Evolutionary conservation across 1,140 invertebrate species (phyloP).

Genomic region (Drosophila nikananu): DNA sequence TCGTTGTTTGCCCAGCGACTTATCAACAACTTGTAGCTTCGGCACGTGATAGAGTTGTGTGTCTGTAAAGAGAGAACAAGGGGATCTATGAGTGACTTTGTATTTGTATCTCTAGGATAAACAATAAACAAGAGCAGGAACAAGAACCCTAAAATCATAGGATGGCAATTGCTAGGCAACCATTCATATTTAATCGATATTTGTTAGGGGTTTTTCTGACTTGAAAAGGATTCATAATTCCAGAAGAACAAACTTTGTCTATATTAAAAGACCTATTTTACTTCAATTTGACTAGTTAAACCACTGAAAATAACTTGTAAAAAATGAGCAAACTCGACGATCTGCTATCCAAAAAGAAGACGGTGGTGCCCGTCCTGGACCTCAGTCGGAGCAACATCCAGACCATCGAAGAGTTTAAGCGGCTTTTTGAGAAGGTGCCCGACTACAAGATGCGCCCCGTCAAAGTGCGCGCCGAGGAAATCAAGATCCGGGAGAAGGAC

Average conservation of each 20-base stretch:
- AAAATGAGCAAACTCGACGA: constrained; percentile 91
- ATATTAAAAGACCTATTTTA: too few species aligned
- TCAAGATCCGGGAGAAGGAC: constrained; percentile 89
- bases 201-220: not conserved
- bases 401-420: constrained; percentile 92
- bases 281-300: not conserved
- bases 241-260: not conserved
- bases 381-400: constrained; percentile 92
- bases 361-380: constrained; percentile 92
- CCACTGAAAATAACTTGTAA: not conserved
- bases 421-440: constrained; percentile 93
- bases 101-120: constrained; percentile 3
- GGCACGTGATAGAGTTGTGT: constrained; percentile 47
- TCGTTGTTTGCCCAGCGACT: constrained; percentile 39
- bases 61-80: constrained; percentile 31
- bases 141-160: not conserved
- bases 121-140: not conserved
- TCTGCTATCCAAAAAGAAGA: constrained; percentile 92
- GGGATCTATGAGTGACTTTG: not conserved
- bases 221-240: not conserved
- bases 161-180: constrained; percentile 8
- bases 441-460: constrained; percentile 95
- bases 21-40: constrained; percentile 55
- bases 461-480: constrained; percentile 90
- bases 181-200: constrained; percentile 54